These are phyloP conservation scores for Centropristis striata DNA, from an alignment of 2,113 vertebrate genomes.

Conservation along the genomic window DNA sequence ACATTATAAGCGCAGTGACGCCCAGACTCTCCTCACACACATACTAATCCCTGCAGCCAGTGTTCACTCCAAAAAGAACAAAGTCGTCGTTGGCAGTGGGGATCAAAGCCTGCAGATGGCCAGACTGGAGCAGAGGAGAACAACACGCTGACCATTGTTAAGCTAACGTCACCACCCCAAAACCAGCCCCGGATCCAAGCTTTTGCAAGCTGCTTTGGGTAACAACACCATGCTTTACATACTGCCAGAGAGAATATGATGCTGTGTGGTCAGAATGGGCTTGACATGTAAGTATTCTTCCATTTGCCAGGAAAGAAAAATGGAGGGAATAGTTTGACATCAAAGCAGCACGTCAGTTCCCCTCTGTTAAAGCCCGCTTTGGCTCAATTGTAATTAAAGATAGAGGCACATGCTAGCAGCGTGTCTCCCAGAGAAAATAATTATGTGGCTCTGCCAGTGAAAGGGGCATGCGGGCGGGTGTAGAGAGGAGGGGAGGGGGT, in stretches of 20 bases:
- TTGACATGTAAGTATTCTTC: conserved; percentile 27
- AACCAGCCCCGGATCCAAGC: conserved; percentile 27
- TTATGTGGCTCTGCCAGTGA: conserved; percentile 62
- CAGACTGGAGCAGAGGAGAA: conserved; percentile 53
- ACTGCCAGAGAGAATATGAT: conserved; percentile 32
- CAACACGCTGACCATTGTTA: conserved; percentile 57
- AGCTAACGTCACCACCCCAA: conserved; percentile 8
- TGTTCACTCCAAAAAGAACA: conserved; percentile 61
- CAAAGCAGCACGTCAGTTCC: conserved; percentile 57
- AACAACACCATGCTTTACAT: conserved; percentile 38
- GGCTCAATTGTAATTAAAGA: conserved; percentile 82
- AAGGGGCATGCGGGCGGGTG: conserved; percentile 60
- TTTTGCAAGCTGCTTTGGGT: conserved; percentile 50
- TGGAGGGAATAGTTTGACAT: conserved; percentile 47
- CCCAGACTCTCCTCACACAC: conserved; percentile 28
- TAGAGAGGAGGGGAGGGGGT: neutral
- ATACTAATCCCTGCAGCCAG: conserved; percentile 31
- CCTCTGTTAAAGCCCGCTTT: conserved; percentile 52
- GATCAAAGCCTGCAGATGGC: conserved; percentile 73
- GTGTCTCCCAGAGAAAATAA: conserved; percentile 77
- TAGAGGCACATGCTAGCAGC: conserved; percentile 52
- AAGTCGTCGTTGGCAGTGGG: conserved; percentile 49
- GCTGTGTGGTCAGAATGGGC: conserved; percentile 27
- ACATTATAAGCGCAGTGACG: neutral
- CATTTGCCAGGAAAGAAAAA: conserved; percentile 31